These are phyloP conservation scores for Dorcus parallelipipedus DNA, from an alignment of 2,888 invertebrate species.

Conservation along the genomic window DNA sequence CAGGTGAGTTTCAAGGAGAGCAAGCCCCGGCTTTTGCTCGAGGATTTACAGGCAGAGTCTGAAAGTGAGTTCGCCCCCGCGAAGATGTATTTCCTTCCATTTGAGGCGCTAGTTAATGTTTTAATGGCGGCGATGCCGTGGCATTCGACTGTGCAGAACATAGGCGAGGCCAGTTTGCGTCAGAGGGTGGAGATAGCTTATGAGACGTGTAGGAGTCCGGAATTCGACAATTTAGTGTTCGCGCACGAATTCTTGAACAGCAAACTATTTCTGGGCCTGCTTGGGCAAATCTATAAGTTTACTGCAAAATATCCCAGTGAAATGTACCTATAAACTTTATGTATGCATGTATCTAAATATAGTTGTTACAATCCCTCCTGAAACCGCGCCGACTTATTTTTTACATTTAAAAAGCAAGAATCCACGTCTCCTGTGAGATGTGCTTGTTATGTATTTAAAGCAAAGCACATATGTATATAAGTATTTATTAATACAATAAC, in stretches of 20 bases:
- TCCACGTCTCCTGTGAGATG: no score
- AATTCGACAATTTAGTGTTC: slow-evolving; percentile 37
- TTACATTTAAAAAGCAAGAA: no score
- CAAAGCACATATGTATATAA: no score
- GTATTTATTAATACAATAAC: no score
- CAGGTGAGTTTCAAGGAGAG: slow-evolving; percentile 4
- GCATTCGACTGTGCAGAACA: slow-evolving; percentile 34
- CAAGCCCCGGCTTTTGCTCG: neutral
- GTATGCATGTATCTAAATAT: neutral
- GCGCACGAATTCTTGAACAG: slow-evolving; percentile 39
- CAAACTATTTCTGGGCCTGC: slow-evolving; percentile 29
- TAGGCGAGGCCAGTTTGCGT: slow-evolving; percentile 35
- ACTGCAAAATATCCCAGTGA: slow-evolving; percentile 30
- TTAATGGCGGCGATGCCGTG: slow-evolving; percentile 37
- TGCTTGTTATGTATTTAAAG: no score
- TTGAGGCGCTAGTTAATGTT: slow-evolving; percentile 37
- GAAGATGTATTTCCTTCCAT: slow-evolving; percentile 34
- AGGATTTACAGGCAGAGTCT: slow-evolving; percentile 13
- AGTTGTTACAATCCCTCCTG: no score
- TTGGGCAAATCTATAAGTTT: slow-evolving; percentile 34
- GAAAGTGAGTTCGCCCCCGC: slow-evolving; percentile 17
- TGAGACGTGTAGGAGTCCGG: slow-evolving; percentile 30
- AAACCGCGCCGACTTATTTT: no score
- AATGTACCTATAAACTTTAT: slow-evolving; percentile 11
- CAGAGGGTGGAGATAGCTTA: slow-evolving; percentile 37